Conservation (phyloP, 2,113 vertebrate genomes). For the Melospiza melodia region DNA sequence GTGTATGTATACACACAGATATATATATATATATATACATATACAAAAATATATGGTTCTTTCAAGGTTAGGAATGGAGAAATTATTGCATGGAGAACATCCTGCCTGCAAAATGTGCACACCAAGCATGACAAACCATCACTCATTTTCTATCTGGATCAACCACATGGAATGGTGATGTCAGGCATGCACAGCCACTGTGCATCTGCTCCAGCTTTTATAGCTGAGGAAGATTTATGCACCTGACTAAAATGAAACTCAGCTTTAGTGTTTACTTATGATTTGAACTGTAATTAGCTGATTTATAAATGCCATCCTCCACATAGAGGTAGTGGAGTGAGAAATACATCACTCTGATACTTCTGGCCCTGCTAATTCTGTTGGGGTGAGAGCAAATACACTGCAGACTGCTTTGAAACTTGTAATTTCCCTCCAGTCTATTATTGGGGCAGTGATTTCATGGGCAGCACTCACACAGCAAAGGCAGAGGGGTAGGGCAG, state of each 20-base stretch:
- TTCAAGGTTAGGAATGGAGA: neutral
- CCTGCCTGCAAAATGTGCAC: neutral
- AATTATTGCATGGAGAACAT: neutral
- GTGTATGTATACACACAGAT: neutral
- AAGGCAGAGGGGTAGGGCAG: neutral
- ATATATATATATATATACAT: no score
- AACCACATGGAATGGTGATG: neutral
- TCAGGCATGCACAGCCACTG: neutral
- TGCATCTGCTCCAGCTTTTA: neutral
- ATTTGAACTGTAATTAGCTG: neutral
- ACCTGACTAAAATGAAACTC: neutral
- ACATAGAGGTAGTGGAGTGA: neutral
- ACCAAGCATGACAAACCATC: rapidly evolving
- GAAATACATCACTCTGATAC: neutral
- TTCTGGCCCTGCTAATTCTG: neutral
- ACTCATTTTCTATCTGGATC: neutral
- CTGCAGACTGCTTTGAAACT: neutral
- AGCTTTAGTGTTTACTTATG: neutral
- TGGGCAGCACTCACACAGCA: neutral
- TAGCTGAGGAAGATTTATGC: neutral
- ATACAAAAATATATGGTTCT: neutral
- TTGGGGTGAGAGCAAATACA: neutral
- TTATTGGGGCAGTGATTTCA: neutral
- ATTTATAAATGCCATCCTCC: neutral
- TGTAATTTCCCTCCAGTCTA: neutral